Evolutionary conservation across 1,140 invertebrate species (phyloP), one percentile per base, ranked within the genome.

Genomic region (Pseudomyrmex cubaensis): DNA sequence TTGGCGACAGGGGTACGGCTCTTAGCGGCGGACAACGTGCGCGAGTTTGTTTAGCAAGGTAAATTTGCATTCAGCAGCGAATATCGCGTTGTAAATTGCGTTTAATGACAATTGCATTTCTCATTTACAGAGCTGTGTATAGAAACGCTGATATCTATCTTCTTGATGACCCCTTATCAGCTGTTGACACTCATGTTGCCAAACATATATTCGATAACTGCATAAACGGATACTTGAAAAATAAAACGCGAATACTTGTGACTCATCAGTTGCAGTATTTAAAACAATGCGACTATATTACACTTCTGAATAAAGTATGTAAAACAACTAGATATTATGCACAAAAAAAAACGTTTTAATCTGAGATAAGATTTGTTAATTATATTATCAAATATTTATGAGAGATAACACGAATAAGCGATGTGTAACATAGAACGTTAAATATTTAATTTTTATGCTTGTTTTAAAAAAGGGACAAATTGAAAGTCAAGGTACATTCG

Each of bases 261-360:
- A 98, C 97, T 1, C 97, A 98, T 94, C 97, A 98, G 91, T 93
- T 98, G 44, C 97, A 98, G 89, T 97, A 96, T 90, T 92, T 98
- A 3, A 96, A 96, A 87, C 94, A 96, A 15, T 97, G 97, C 4
- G 96, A 97, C 89, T 92, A 95, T 59, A 96, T 97, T 70, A 88
- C 97, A 3, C 94, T 98, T 0, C 90, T 98, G 61, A 96, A 97
- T 89, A 96, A 97, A 92, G 97, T 89, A 70, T 22, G 87, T 80
- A 82, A 52, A 96, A 93, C 35, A 35, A 35, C 7, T 35, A 35
- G 35, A 35, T 35, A 35, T 7, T 35, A 35, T 35, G 35, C 5
- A 35, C 5, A 35, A 7, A 35, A 35, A 5, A 35, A 35, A 35
- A 35, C 35, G 7, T 35, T 35, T 35, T 35, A 35, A 35, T 4